Evolutionary conservation across 2,113 vertebrate species (phyloP).

Genomic region (Danionella cerebrum): DNA sequence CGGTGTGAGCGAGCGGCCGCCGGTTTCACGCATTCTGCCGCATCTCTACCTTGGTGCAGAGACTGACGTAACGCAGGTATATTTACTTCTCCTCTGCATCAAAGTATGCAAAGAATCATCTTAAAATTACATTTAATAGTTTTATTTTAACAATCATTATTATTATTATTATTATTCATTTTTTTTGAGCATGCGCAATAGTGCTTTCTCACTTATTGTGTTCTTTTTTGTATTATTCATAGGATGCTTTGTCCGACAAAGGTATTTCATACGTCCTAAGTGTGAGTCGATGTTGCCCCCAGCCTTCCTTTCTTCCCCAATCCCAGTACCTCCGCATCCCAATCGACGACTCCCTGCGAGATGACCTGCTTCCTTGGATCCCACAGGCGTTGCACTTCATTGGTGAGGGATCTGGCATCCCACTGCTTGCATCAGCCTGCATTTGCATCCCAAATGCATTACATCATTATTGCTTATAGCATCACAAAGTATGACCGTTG

Average conservation of each 20-base stretch:
- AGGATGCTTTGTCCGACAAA: constrained; percentile 61
- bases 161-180: too few species aligned
- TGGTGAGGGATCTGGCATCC: constrained; percentile 47
- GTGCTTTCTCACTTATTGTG: not conserved
- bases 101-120: too few species aligned
- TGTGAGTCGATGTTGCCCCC: constrained; percentile 69
- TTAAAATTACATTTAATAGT: too few species aligned
- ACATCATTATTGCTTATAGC: constrained; percentile 1
- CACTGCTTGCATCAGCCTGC: not conserved
- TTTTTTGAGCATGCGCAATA: not conserved
- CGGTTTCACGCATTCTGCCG: constrained; percentile 65
- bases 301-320: constrained; percentile 62
- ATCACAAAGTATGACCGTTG: not conserved
- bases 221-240: not conserved
- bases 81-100: not conserved
- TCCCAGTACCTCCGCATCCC: constrained; percentile 69
- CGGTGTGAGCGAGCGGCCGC: constrained; percentile 44
- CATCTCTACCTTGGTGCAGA: constrained; percentile 73
- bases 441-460: constrained; percentile 1
- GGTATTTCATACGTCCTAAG: constrained; percentile 71
- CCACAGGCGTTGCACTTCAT: constrained; percentile 68
- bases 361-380: constrained; percentile 71
- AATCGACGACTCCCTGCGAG: constrained; percentile 71
- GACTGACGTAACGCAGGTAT: constrained; percentile 69
- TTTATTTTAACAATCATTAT: too few species aligned